phyloP scores from a whole-genome alignment of 2,797 vertebrate genomes.

The Huso huso region DNA sequence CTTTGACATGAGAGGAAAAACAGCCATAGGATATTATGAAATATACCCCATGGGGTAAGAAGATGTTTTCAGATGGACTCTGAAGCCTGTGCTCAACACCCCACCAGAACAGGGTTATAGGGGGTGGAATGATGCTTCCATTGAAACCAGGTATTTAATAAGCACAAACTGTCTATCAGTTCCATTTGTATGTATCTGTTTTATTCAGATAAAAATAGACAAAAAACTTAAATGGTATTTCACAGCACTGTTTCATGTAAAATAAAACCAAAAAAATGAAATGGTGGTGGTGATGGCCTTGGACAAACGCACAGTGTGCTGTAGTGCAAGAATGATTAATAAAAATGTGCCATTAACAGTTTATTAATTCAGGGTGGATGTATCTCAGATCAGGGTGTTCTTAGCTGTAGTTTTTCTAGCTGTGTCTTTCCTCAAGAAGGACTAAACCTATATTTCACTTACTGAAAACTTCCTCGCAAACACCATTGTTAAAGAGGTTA shows the following conservation, averaged over 20 bases:
- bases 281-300: too few species aligned
- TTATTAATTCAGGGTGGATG: constrained; percentile 47
- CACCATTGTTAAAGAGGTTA: constrained; percentile 61
- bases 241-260: background rate
- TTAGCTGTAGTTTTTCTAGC: constrained; percentile 57
- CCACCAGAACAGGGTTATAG: too few species aligned
- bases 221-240: too few species aligned
- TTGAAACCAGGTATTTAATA: too few species aligned
- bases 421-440: constrained; percentile 47
- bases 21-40: constrained; percentile 18
- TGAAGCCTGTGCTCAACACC: constrained; percentile 18
- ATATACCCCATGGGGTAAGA: constrained; percentile 40
- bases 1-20: background rate
- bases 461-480: constrained; percentile 88
- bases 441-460: constrained; percentile 72
- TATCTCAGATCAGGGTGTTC: constrained; percentile 39
- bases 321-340: too few species aligned
- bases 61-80: constrained; percentile 46
- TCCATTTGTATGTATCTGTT: too few species aligned
- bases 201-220: too few species aligned
- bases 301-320: too few species aligned
- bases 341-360: constrained; percentile 25
- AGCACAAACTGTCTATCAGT: too few species aligned
- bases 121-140: too few species aligned
- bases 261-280: constrained; percentile 25